Base-by-base conservation (phyloP, 2,797 vertebrate genomes). In the Gila robusta region DNA sequence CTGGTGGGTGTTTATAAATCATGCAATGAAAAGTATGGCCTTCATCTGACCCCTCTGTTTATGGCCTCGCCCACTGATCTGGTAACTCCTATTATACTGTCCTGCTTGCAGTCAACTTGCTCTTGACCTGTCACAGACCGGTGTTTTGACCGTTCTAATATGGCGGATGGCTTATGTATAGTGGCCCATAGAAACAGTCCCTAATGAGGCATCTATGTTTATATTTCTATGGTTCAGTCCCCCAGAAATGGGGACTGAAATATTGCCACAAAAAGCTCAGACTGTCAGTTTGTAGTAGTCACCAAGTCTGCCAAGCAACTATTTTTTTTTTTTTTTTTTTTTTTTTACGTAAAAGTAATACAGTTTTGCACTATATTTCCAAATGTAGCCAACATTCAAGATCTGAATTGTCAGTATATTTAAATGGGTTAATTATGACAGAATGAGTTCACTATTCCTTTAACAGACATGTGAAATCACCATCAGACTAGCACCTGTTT, bases 401-500 rank as follows among this genome's bases (percentile, higher is more conserved):
- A 37, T n/a, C 12, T 9, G 21, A 56, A 37, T 37, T 54, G 1
- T 39, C 67, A 70, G 67, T 39, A 0, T 37, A 37, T 70, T 70
- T 23, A 70, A 39, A 39, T 70, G 16, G 6, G 23, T 62, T 56
- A 56, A 56, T n/a, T 28, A 26, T 78, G 76, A 79, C 73, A 41
- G 76, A 62, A 62, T 28, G 17, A n/a, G 35, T 28, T 7, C 23
- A 41, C 76, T n/a, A 37, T 7, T 78, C 37, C 35, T 78, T 62
- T 41, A 79, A 62, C 10, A 56, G 35, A 54, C 10, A 69, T 0
- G 7, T 5, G 17, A 21, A 44, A 17, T 39, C n/a, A 0, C 11
- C 54, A 64, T 39, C 16, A 70, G 26, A 54, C 70, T 12, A 77
- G 82, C 79, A 76, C 82, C 85, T 72, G 73, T 64, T 84, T 74